A percentile compares a stretch with the other conserved stretches of the same genome.
phyloP scores from a whole-genome alignment of 1,140 invertebrate species.

The Scaptomyza pallida region DNA sequence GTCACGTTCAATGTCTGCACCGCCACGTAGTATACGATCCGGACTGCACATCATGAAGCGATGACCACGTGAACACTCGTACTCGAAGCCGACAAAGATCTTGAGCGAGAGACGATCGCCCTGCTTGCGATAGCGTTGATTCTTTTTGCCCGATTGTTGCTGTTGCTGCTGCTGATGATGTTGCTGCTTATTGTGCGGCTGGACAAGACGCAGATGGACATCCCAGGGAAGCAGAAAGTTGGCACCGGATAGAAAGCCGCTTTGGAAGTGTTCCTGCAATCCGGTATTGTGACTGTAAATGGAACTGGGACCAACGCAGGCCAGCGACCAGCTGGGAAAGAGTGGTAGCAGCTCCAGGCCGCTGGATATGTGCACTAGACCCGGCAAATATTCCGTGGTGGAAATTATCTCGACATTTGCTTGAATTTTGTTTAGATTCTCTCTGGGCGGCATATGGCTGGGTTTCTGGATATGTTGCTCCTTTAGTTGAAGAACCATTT shows the following conservation, averaged over 20 bases:
- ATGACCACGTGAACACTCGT: slow-evolving; percentile 97
- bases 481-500: slow-evolving; percentile 70
- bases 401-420: slow-evolving; percentile 83
- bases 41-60: slow-evolving; percentile 96
- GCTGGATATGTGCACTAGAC: slow-evolving; percentile 93
- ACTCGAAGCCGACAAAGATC: slow-evolving; percentile 98
- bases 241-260: slow-evolving; percentile 94
- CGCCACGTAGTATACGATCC: slow-evolving; percentile 92
- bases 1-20: slow-evolving; percentile 90
- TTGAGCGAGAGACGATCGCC: slow-evolving; percentile 90
- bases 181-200: slow-evolving; percentile 55
- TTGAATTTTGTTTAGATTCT: not conserved
- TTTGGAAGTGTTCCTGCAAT: slow-evolving; percentile 89
- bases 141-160: slow-evolving; percentile 54
- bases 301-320: slow-evolving; percentile 95
- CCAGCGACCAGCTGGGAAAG: slow-evolving; percentile 96
- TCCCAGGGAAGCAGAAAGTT: slow-evolving; percentile 98
- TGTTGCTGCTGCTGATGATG: slow-evolving; percentile 47
- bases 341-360: slow-evolving; percentile 92
- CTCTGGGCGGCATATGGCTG: not conserved
- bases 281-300: slow-evolving; percentile 96
- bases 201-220: slow-evolving; percentile 89
- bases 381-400: slow-evolving; percentile 94
- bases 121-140: slow-evolving; percentile 72
- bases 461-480: slow-evolving; percentile 28